Evolutionary conservation across 2,888 invertebrate genomes (phyloP).

Genomic region (Aromia moschata): DNA sequence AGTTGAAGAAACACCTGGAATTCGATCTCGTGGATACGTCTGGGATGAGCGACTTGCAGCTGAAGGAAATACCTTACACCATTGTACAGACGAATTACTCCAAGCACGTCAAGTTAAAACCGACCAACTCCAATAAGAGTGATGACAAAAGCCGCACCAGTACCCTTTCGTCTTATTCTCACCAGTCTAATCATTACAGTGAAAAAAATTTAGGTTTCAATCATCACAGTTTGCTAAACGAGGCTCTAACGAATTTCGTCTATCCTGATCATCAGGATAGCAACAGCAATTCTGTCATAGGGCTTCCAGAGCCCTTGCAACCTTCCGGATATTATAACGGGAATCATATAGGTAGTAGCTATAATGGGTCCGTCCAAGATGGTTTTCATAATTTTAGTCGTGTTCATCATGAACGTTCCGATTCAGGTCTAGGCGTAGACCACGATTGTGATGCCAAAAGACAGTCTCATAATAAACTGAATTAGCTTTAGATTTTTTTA

Average conservation of each 20-base stretch:
- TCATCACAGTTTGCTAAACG: slow-evolving; percentile 41
- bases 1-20: slow-evolving; percentile 86
- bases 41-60: slow-evolving; percentile 88
- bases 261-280: slow-evolving; percentile 41
- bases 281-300: slow-evolving; percentile 35
- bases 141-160: slow-evolving; percentile 37
- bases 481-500: slow-evolving; percentile 11
- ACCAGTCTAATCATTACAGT: slow-evolving; percentile 36
- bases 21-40: slow-evolving; percentile 88
- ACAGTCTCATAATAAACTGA: slow-evolving; percentile 29
- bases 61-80: slow-evolving; percentile 88
- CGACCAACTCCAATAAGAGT: slow-evolving; percentile 40
- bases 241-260: slow-evolving; percentile 47
- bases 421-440: slow-evolving; percentile 79
- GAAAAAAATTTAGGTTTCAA: slow-evolving; percentile 35
- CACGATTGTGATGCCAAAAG: slow-evolving; percentile 72
- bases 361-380: slow-evolving; percentile 38
- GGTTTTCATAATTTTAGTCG: slow-evolving; percentile 37
- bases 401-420: slow-evolving; percentile 78
- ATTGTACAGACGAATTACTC: slow-evolving; percentile 80
- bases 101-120: slow-evolving; percentile 68
- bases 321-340: slow-evolving; percentile 41
- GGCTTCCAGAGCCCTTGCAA: slow-evolving; percentile 43
- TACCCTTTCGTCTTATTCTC: slow-evolving; percentile 35
- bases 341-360: slow-evolving; percentile 34